Base-by-base conservation (phyloP, 2,888 invertebrate species). In the Drosophila mimica region DNA sequence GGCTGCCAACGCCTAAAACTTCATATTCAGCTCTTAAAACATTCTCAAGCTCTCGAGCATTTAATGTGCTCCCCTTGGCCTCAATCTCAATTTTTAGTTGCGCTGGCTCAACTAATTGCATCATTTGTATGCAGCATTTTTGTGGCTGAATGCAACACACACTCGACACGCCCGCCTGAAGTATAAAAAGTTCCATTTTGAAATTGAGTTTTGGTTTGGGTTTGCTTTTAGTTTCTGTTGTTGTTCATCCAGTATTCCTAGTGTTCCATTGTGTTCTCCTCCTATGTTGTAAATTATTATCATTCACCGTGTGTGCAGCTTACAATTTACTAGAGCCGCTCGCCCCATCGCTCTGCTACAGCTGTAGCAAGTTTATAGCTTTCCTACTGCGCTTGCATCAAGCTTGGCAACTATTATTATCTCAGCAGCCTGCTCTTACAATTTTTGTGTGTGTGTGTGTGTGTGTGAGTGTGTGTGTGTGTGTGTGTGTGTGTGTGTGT, bases 101-200 rank as follows among this genome's bases (percentile, higher is more conserved):
- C 33, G 34, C 15, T 60, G 34, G 61, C 28, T 49, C 68, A 81
- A 72, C 86, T 92, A 92, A 92, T 92, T 92, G 89, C 92, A 91
- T 92, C 91, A 92, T 92, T 92, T 92, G 92, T 91, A 92, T 92
- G 92, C 92, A 90, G 84, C 88, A 88, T 85, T 87, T 46, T 81
- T 82, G 83, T 81, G 76, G 80, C 60, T 61, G 59, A 61, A 64
- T 76, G 67, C 63, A 60, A 64, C 68, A 38, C 72, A 66, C 76
- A 72, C 57, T 70, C 66, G 52, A 15, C 52, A 48, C 48, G 38
- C 75, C 72, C 66, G 69, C 68, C 67, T 67, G 48, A 61, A 54
- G 77, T 63, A 74, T 75, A 78, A 68, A 65, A 86, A 80, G 43
- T 85, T 88, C 30, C 65, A 66, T 64, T 64, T 59, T 76, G 56